Percentiles rank a stretch among this genome's conserved stretches.
Conservation (phyloP, 2,113 vertebrate genomes). For the Amphilophus citrinellus region DNA sequence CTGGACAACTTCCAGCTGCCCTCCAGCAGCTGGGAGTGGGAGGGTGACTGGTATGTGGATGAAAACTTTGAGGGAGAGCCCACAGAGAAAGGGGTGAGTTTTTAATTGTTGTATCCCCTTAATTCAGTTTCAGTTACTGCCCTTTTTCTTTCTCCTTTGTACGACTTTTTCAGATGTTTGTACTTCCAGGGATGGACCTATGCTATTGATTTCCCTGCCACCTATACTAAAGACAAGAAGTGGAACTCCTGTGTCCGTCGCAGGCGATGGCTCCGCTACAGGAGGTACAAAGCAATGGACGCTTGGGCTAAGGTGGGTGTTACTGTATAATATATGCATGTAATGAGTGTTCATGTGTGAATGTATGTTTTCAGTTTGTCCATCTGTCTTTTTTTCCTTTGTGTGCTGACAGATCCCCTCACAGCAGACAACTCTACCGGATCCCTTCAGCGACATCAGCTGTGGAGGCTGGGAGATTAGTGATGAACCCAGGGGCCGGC, state of each 20-base stretch:
- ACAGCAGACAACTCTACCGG: conserved; percentile 83
- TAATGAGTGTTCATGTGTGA: not conserved
- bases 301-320: conserved; percentile 90
- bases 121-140: not conserved
- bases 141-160: not conserved
- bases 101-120: not conserved
- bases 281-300: conserved; percentile 92
- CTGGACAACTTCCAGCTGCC: conserved; percentile 87
- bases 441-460: conserved; percentile 95
- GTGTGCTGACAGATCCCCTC: conserved; percentile 85
- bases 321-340: not conserved
- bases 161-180: not conserved
- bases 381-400: not conserved
- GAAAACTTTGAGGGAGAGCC: conserved; percentile 96
- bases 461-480: conserved; percentile 94
- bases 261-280: conserved; percentile 93
- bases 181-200: conserved; percentile 93
- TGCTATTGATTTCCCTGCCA: conserved; percentile 94
- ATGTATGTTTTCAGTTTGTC: rapidly evolving
- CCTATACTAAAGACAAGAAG: conserved; percentile 94
- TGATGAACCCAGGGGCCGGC: conserved; percentile 88
- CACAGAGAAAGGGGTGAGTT: conserved; percentile 94
- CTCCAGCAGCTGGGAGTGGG: conserved; percentile 96
- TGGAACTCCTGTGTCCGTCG: conserved; percentile 99
- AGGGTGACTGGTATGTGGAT: conserved; percentile 95